These are phyloP conservation scores for Drosophila nebulosa DNA, from an alignment of 1,140 invertebrate genomes.

Conservation along the genomic window DNA sequence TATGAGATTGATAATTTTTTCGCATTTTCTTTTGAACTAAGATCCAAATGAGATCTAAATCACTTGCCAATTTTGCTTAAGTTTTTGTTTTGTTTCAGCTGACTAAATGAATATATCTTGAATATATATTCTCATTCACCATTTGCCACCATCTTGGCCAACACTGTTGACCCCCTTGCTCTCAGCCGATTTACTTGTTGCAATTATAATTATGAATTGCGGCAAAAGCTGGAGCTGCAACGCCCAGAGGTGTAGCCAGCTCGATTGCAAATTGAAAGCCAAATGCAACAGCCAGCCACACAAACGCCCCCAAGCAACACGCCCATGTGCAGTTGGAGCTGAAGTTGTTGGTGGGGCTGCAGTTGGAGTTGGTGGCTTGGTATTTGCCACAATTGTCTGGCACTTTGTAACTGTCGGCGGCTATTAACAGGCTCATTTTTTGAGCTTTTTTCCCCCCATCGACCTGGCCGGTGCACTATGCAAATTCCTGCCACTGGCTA, in stretches of 20 bases:
- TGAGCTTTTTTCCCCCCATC: not conserved
- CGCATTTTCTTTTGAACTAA: too few species aligned
- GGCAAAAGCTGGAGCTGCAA: constrained; percentile 32
- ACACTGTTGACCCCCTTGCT: not conserved
- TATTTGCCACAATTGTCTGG: constrained; percentile 74
- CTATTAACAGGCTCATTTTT: constrained; percentile 80
- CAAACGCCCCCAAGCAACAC: constrained; percentile 61
- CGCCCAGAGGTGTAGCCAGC: constrained; percentile 67
- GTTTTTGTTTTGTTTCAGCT: not conserved
- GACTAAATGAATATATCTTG: not conserved
- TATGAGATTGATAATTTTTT: too few species aligned
- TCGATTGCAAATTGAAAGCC: constrained; percentile 70
- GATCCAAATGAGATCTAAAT: too few species aligned
- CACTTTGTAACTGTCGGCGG: constrained; percentile 81
- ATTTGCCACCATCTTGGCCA: not conserved
- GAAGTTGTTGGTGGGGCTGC: constrained; percentile 1
- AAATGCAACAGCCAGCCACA: constrained; percentile 34
- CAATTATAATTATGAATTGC: constrained; percentile 64
- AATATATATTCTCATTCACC: too few species aligned
- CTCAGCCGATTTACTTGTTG: constrained; percentile 29
- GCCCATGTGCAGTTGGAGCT: constrained; percentile 38
- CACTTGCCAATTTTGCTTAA: not conserved
- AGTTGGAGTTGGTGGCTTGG: constrained; percentile 22
- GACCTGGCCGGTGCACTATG: constrained; percentile 52
- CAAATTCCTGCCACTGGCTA: constrained; percentile 44